Conservation (phyloP, 2,113 vertebrate genomes). For the Stigmatopora argus region DNA sequence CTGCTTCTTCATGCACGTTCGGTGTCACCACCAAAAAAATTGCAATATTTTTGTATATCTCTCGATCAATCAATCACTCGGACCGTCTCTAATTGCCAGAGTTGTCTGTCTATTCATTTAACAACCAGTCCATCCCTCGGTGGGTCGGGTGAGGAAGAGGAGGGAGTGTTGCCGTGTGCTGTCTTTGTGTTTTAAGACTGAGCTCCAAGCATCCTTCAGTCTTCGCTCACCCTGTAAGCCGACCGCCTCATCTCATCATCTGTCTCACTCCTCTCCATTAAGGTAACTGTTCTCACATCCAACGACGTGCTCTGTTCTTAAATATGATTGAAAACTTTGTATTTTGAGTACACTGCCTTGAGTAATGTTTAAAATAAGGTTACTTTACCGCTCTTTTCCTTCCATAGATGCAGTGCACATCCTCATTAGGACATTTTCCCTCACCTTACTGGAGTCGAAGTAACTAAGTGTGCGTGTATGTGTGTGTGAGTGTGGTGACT, state of each 20-base stretch:
- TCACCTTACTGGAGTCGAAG: conserved; percentile 69
- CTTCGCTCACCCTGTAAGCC: conserved; percentile 29
- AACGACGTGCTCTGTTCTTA: background rate
- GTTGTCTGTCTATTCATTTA: background rate
- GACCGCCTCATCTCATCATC: conserved; percentile 23
- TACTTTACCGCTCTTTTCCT: background rate
- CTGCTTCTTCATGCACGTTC: background rate
- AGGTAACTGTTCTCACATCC: conserved; percentile 43
- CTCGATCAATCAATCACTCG: no score
- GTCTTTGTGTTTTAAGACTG: conserved; percentile 45
- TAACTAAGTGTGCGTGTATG: conserved; percentile 37
- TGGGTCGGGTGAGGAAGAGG: conserved; percentile 13
- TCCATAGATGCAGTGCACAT: conserved; percentile 68
- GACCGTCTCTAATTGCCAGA: no score
- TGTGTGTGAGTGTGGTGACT: conserved; percentile 17
- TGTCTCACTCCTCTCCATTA: conserved; percentile 20
- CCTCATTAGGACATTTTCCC: conserved; percentile 45
- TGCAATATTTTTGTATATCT: background rate
- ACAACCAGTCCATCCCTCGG: conserved; percentile 15
- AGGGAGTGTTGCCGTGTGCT: conserved; percentile 5
- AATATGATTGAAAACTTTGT: background rate
- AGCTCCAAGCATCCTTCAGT: conserved; percentile 43
- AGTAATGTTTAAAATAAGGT: background rate
- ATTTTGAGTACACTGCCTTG: background rate
- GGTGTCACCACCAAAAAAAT: background rate